A percentile compares a stretch with the other conserved stretches of the same genome.
Conservation (phyloP, 1,140 invertebrate genomes). For the Sarcophaga peregrina region DNA sequence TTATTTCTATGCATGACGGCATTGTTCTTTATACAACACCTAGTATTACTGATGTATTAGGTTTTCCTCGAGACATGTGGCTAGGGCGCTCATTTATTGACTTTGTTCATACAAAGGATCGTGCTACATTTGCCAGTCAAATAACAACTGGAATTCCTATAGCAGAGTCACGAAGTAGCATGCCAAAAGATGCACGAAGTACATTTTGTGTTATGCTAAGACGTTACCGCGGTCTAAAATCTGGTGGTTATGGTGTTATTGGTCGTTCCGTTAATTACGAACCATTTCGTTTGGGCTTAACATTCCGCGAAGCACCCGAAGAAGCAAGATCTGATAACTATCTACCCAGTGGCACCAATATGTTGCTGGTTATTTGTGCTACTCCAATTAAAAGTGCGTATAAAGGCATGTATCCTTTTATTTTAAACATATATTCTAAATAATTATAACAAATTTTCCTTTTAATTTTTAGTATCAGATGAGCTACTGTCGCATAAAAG, state of each 20-base stretch:
- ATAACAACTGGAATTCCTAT: constrained; percentile 70
- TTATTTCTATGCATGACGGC: constrained; percentile 85
- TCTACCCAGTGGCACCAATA: constrained; percentile 64
- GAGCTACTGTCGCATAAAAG: constrained; percentile 69
- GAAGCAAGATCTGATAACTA: constrained; percentile 61
- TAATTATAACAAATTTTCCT: constrained; percentile 12
- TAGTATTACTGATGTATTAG: constrained; percentile 76
- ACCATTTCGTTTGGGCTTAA: constrained; percentile 80
- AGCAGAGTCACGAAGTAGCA: constrained; percentile 64
- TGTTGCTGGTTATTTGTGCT: constrained; percentile 79
- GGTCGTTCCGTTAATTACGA: constrained; percentile 74
- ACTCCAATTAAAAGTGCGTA: constrained; percentile 79
- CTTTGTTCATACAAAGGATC: constrained; percentile 84
- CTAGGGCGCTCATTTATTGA: constrained; percentile 87
- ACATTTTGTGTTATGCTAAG: constrained; percentile 66
- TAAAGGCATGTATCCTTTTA: constrained; percentile 71
- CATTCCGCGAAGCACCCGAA: constrained; percentile 73
- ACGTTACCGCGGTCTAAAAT: constrained; percentile 68
- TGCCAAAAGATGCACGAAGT: constrained; percentile 55
- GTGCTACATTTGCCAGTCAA: constrained; percentile 72
- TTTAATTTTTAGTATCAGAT: constrained; percentile 70
- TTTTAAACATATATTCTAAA: neutral
- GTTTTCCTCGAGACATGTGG: constrained; percentile 86
- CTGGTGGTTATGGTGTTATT: constrained; percentile 72
- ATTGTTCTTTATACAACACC: constrained; percentile 81